A percentile compares a stretch with the other conserved stretches of the same genome.
Conservation (phyloP, 2,797 vertebrate genomes). For the Pelobates cultripes region DNA sequence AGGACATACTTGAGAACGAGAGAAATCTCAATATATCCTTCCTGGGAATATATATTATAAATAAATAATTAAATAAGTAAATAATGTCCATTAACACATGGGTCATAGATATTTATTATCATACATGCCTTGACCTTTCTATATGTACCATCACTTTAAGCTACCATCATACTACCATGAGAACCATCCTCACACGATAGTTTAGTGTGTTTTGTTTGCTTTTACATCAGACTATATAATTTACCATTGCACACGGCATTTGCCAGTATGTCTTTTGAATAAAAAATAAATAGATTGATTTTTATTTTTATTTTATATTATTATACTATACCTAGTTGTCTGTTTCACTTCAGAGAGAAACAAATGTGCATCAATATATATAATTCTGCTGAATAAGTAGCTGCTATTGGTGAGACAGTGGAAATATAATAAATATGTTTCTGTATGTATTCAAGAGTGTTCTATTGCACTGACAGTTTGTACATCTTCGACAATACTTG, state of each 20-base stretch:
- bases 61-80: no score
- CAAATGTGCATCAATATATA: conserved; percentile 28
- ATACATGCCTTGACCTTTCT: neutral
- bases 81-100: no score
- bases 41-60: no score
- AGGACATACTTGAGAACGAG: no score
- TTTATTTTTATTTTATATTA: conserved; percentile 8
- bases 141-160: no score
- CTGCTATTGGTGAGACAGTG: conserved; percentile 31
- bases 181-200: no score
- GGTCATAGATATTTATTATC: neutral
- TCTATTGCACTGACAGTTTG: conserved; percentile 35
- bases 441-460: conserved; percentile 31
- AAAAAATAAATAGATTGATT: conserved; percentile 33
- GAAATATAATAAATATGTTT: conserved; percentile 37
- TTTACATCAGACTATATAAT: conserved; percentile 3
- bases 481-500: conserved; percentile 34
- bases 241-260: neutral
- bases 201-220: no score
- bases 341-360: conserved; percentile 32
- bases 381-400: conserved; percentile 40
- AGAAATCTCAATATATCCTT: no score
- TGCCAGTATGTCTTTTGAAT: conserved; percentile 33
- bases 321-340: neutral
- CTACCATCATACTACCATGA: no score